Evolutionary conservation across 2,113 vertebrate species (phyloP).

Genomic region (Forbesichthys agassizii): DNA sequence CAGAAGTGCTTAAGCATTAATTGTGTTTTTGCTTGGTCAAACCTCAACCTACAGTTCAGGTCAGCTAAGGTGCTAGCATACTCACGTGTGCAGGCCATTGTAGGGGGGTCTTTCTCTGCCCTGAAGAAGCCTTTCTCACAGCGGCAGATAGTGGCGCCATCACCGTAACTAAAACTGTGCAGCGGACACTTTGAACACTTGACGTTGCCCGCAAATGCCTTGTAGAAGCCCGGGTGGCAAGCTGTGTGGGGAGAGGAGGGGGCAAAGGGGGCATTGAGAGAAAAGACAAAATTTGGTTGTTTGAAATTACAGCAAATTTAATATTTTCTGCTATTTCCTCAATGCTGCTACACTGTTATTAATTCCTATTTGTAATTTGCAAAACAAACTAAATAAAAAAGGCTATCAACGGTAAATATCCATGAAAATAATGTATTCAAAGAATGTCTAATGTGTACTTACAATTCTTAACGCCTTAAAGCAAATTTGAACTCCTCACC

Average conservation of each 20-base stretch:
- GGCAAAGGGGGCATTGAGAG: neutral
- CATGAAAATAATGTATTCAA: neutral
- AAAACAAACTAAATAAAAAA: neutral
- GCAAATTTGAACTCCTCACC: no score
- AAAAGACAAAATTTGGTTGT: slow-evolving; percentile 15
- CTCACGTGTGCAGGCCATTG: slow-evolving; percentile 97
- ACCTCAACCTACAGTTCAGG: neutral
- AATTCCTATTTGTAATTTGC: neutral
- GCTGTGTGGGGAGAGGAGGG: slow-evolving; percentile 70
- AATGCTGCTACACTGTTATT: neutral
- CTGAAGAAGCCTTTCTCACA: slow-evolving; percentile 92
- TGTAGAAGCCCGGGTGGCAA: slow-evolving; percentile 92
- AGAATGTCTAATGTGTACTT: neutral
- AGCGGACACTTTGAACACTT: slow-evolving; percentile 95
- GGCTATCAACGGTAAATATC: neutral
- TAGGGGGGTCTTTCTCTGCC: slow-evolving; percentile 91
- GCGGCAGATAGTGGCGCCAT: slow-evolving; percentile 86
- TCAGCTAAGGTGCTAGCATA: slow-evolving; percentile 13
- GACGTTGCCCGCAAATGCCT: slow-evolving; percentile 91
- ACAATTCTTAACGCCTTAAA: no score
- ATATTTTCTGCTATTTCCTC: no score
- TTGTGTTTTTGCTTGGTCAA: neutral
- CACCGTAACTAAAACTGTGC: slow-evolving; percentile 85
- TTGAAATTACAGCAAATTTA: neutral
- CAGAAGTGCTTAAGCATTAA: no score